Evolutionary conservation across 2,888 invertebrate genomes (phyloP).

Genomic region (Spilarctia lutea): DNA sequence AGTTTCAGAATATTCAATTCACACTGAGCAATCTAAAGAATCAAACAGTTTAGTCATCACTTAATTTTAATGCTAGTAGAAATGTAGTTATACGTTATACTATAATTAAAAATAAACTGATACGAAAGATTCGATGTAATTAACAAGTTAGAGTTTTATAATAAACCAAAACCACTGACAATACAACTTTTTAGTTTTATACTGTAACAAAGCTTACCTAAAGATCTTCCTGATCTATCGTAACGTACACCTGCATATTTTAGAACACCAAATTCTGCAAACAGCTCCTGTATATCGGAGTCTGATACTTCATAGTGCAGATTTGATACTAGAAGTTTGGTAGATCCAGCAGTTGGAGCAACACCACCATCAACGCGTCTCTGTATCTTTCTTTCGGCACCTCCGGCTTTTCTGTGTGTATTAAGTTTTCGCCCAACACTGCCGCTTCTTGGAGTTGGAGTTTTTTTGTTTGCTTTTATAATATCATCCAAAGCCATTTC

Average conservation of each 20-base stretch:
- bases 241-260: constrained; percentile 98
- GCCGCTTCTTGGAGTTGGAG: constrained; percentile 88
- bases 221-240: constrained; percentile 97
- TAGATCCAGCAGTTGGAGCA: constrained; percentile 87
- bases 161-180: no score
- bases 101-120: no score
- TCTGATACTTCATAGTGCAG: constrained; percentile 99
- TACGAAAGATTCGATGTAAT: no score
- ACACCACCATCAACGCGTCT: constrained; percentile 75
- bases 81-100: no score
- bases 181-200: no score
- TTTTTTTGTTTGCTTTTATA: constrained; percentile 93
- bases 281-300: constrained; percentile 98
- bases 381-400: constrained; percentile 84
- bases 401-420: constrained; percentile 73
- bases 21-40: no score
- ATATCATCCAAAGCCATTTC: constrained; percentile 99
- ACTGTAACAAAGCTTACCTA: constrained; percentile 90
- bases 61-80: not conserved
- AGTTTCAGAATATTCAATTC: not conserved
- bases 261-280: constrained; percentile 98
- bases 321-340: constrained; percentile 97
- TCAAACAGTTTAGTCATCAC: no score
- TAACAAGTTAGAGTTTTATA: no score
- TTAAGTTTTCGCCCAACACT: constrained; percentile 84